Conservation (phyloP, 2,797 vertebrate genomes). For the Anguilla anguilla region DNA sequence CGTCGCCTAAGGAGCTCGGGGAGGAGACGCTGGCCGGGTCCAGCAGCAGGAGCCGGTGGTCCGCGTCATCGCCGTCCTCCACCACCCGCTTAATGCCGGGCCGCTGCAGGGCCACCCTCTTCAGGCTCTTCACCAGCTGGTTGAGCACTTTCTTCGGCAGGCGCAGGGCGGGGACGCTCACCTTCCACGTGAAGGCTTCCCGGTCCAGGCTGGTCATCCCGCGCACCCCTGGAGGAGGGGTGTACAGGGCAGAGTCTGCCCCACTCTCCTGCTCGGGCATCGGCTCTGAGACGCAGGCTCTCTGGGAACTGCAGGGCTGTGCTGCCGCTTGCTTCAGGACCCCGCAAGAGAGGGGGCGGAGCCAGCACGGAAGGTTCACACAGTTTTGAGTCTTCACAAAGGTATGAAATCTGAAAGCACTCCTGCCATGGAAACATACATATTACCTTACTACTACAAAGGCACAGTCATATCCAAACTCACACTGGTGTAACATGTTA, state of each 20-base stretch:
- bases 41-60: conserved; percentile 79
- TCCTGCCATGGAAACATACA: conserved; percentile 22
- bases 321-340: background rate
- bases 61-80: conserved; percentile 61
- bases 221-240: conserved; percentile 75
- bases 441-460: background rate
- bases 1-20: conserved; percentile 69
- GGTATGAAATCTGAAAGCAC: conserved; percentile 42
- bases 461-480: background rate
- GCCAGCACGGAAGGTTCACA: background rate
- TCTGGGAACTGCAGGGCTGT: background rate
- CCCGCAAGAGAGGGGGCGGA: background rate
- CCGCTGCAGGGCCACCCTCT: conserved; percentile 76
- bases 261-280: conserved; percentile 49
- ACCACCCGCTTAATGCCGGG: conserved; percentile 84
- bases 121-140: conserved; percentile 80
- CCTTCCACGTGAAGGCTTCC: conserved; percentile 82
- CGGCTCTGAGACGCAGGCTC: conserved; percentile 46
- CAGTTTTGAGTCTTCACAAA: conserved; percentile 35
- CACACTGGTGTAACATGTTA: background rate
- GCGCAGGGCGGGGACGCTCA: conserved; percentile 84
- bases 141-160: conserved; percentile 77
- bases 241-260: conserved; percentile 72
- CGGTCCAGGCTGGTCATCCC: conserved; percentile 88
- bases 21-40: conserved; percentile 79